phyloP scores from a whole-genome alignment of 2,797 vertebrate species.

The Parauchenoglanis punctatus region DNA sequence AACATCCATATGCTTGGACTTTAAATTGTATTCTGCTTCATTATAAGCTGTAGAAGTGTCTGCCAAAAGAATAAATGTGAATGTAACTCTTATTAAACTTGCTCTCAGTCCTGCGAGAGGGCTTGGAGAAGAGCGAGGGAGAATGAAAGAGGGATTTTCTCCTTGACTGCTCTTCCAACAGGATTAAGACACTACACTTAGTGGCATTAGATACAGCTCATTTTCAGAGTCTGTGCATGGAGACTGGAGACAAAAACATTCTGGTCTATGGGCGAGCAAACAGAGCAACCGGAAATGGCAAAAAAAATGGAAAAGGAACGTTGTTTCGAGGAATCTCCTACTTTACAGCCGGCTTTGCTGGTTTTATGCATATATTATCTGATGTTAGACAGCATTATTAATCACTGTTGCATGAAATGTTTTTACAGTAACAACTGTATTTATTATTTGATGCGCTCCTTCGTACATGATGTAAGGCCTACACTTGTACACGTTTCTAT shows the following conservation, averaged over 20 bases:
- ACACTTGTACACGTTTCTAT: neutral
- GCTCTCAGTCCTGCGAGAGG: conserved; percentile 30
- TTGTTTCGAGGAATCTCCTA: neutral
- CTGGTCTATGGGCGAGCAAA: neutral
- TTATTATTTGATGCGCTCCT: conserved; percentile 3
- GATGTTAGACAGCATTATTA: neutral
- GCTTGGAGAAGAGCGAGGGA: conserved; percentile 61
- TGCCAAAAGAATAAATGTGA: neutral
- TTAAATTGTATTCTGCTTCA: neutral
- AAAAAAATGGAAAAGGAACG: neutral
- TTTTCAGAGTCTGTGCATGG: neutral
- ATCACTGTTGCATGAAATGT: neutral
- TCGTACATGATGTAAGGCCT: neutral
- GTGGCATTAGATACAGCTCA: conserved; percentile 68
- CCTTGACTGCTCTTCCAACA: conserved; percentile 66
- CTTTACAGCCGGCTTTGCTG: neutral
- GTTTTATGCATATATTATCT: neutral
- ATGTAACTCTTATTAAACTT: neutral
- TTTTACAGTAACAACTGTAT: neutral
- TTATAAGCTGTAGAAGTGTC: neutral
- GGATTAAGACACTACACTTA: conserved; percentile 74
- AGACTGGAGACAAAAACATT: neutral
- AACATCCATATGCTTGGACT: neutral
- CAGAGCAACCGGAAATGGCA: neutral
- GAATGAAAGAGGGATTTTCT: conserved; percentile 70